Evolutionary conservation across 2,797 vertebrate genomes (phyloP).

Genomic region (Morus bassanus): DNA sequence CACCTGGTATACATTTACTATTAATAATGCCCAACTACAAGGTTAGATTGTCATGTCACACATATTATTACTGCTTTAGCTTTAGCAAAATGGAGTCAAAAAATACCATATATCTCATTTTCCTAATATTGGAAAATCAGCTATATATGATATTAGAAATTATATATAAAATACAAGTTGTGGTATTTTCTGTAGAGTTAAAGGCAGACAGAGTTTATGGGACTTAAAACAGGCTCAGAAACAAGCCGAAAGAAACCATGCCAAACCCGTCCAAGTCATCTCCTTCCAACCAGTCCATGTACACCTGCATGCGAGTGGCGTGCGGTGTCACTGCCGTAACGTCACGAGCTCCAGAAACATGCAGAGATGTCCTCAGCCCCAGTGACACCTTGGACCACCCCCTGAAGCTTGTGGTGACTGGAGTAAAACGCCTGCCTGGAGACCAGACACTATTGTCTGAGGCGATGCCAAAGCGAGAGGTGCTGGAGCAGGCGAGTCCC

Average conservation of each 20-base stretch:
- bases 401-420: background rate
- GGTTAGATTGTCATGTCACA: background rate
- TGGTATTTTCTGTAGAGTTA: background rate
- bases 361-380: background rate
- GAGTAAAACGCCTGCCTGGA: background rate
- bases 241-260: background rate
- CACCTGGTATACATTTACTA: background rate
- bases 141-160: background rate
- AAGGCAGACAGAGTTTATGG: background rate
- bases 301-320: fast-evolving
- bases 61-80: too few relatives aligned
- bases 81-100: background rate
- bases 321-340: background rate
- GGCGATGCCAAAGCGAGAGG: background rate
- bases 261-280: background rate
- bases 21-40: background rate
- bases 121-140: background rate
- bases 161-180: background rate
- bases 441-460: fast-evolving
- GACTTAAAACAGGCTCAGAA: background rate
- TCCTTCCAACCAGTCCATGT: background rate
- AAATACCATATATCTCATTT: background rate
- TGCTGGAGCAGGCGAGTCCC: background rate
- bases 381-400: fast-evolving
- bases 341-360: fast-evolving